phyloP scores from a whole-genome alignment of 2,888 invertebrate genomes.

The Tuberolachnus salignus region DNA sequence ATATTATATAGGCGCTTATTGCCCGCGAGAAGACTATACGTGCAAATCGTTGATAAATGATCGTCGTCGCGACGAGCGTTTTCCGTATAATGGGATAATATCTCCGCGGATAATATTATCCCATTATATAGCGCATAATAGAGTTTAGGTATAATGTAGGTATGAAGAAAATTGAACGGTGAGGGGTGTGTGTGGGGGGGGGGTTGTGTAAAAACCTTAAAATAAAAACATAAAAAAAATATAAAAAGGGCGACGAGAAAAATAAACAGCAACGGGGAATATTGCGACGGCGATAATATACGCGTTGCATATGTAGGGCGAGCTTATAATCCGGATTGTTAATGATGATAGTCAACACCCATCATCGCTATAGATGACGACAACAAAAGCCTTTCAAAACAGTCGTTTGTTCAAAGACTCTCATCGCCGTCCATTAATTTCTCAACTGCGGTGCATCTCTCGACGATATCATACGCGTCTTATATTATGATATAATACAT shows the following conservation, averaged over 20 bases:
- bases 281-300: background rate
- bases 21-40: background rate
- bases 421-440: slow-evolving; percentile 41
- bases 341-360: slow-evolving; percentile 37
- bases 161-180: too few relatives aligned
- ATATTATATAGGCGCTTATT: too few relatives aligned
- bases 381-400: slow-evolving; percentile 51
- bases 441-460: slow-evolving; percentile 28
- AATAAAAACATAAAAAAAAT: too few relatives aligned
- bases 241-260: slow-evolving; percentile 5
- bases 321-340: slow-evolving; percentile 29
- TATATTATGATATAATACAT: background rate
- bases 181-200: too few relatives aligned
- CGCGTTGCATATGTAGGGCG: slow-evolving; percentile 1
- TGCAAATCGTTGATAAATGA: slow-evolving; percentile 47
- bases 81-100: slow-evolving; percentile 12
- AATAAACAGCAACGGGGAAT: slow-evolving; percentile 28
- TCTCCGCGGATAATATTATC: background rate
- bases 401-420: slow-evolving; percentile 37
- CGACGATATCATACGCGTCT: slow-evolving; percentile 21
- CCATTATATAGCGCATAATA: background rate
- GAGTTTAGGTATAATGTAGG: too few relatives aligned
- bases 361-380: background rate
- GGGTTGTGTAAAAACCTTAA: too few relatives aligned
- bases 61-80: background rate